Percentiles rank a stretch among this genome's conserved stretches.
Evolutionary conservation across 2,113 vertebrate species (phyloP).

Genomic region (Syngnathus scovelli): DNA sequence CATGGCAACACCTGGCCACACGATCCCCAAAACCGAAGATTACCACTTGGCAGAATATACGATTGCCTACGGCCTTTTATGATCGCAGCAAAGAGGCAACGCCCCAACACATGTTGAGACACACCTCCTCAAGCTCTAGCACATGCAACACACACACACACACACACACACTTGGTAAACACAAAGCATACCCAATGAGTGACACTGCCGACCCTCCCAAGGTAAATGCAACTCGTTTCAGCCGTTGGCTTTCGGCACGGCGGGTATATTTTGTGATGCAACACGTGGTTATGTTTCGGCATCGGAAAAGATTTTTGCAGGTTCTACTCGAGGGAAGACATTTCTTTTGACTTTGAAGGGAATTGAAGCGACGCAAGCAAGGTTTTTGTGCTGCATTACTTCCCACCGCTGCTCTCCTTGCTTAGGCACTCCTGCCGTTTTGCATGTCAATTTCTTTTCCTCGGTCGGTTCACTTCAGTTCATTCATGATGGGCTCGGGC

Average conservation of each 20-base stretch:
- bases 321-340: not conserved
- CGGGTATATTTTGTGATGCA: no score
- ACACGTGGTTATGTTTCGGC: no score
- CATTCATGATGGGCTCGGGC: not conserved
- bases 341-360: not conserved
- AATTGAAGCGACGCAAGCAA: not conserved
- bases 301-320: no score
- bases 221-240: slow-evolving; percentile 36
- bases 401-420: not conserved
- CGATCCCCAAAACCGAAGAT: slow-evolving; percentile 22
- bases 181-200: slow-evolving; percentile 11
- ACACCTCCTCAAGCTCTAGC: not conserved
- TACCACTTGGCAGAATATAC: not conserved
- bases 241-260: no score
- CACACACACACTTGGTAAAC: not conserved
- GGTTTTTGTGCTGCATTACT: not conserved
- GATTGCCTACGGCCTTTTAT: not conserved
- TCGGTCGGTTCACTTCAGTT: slow-evolving; percentile 7
- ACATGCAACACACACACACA: not conserved
- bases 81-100: slow-evolving; percentile 12
- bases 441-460: not conserved
- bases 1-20: slow-evolving; percentile 15
- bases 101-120: slow-evolving; percentile 11
- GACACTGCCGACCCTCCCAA: slow-evolving; percentile 25
- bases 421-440: not conserved